phyloP scores from a whole-genome alignment of 2,797 vertebrate species.

The Onychomys leucogaster region DNA sequence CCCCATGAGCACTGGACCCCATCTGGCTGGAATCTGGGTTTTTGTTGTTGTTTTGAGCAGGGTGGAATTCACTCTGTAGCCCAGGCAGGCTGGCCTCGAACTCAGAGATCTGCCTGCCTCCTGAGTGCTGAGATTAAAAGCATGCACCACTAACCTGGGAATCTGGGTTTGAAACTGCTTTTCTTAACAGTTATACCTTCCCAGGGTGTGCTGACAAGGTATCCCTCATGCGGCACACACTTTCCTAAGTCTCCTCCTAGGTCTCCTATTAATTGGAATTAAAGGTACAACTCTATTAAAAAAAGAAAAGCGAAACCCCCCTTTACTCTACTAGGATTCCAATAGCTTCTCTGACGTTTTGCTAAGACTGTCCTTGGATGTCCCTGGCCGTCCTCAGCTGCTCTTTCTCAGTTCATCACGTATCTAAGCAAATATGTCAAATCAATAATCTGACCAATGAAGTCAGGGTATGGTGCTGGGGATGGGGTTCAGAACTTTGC shows the following conservation, averaged over 20 bases:
- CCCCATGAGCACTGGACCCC: background rate
- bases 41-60: background rate
- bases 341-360: background rate
- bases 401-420: conserved; percentile 14
- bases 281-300: background rate
- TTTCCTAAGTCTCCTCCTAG: background rate
- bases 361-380: background rate
- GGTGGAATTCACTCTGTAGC: background rate
- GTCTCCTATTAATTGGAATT: background rate
- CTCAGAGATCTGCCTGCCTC: background rate
- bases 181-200: conserved; percentile 22
- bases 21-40: background rate
- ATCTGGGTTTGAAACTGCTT: background rate
- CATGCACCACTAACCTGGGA: background rate
- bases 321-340: background rate
- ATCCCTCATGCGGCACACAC: background rate
- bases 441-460: background rate
- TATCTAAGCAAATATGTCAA: conserved; percentile 19
- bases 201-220: background rate
- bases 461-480: background rate
- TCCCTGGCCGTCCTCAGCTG: background rate
- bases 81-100: background rate
- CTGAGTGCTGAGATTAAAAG: background rate
- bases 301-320: conserved; percentile 34
- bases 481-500: background rate